Evolutionary conservation across 1,140 invertebrate species (phyloP).

Genomic region (Probaryconus sp.): DNA sequence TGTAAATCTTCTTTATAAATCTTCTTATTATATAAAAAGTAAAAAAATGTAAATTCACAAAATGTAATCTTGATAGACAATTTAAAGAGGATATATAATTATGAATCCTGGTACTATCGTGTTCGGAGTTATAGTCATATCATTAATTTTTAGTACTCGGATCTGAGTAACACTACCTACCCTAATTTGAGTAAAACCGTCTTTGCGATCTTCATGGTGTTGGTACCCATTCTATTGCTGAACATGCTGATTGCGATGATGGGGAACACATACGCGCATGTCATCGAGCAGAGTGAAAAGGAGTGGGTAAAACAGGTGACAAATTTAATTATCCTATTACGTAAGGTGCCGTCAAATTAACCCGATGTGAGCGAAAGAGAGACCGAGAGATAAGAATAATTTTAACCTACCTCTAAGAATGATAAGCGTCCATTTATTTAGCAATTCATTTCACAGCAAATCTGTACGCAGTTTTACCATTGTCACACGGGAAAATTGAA

Average conservation of each 20-base stretch:
- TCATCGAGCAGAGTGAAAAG: constrained; percentile 98
- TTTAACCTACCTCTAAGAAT: constrained; percentile 9
- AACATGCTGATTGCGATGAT: constrained; percentile 99
- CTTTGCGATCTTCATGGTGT: constrained; percentile 98
- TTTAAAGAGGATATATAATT: constrained; percentile 37
- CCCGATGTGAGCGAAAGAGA: constrained; percentile 16
- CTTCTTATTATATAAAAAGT: no score
- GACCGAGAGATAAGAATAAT: constrained; percentile 52
- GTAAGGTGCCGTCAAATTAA: constrained; percentile 26
- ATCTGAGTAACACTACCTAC: constrained; percentile 92
- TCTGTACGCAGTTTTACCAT: not conserved
- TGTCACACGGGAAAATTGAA: no score
- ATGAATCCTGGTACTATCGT: constrained; percentile 39
- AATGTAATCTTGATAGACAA: constrained; percentile 20
- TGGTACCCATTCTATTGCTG: constrained; percentile 95
- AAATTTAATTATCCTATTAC: constrained; percentile 53
- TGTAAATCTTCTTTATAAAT: no score
- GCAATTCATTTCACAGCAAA: constrained; percentile 19
- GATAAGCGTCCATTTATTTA: constrained; percentile 6
- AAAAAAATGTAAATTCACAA: constrained; percentile 31
- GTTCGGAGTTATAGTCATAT: constrained; percentile 23
- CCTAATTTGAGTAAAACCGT: constrained; percentile 94
- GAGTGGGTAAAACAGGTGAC: constrained; percentile 98
- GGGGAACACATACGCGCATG: constrained; percentile 98
- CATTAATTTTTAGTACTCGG: constrained; percentile 87